phyloP scores from a whole-genome alignment of 2,113 vertebrate genomes.

The Baryphthengus martii region DNA sequence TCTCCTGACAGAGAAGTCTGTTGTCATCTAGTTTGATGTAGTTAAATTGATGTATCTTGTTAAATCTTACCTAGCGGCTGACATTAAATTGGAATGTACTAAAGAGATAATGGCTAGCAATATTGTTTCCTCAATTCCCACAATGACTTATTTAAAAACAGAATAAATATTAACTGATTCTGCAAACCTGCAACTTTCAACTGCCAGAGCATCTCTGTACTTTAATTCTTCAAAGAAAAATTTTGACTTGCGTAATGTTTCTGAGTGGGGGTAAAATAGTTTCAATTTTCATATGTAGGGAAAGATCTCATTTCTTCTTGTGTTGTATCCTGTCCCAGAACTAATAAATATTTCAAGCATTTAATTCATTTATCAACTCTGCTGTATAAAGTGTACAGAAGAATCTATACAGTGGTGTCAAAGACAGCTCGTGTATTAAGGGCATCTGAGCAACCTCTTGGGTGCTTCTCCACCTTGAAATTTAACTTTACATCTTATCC shows the following conservation, averaged over 20 bases:
- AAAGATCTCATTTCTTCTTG: constrained; percentile 27
- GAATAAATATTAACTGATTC: constrained; percentile 15
- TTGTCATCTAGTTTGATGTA: constrained; percentile 21
- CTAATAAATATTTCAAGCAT: constrained; percentile 64
- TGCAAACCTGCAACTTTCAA: constrained; percentile 24
- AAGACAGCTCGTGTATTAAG: background rate
- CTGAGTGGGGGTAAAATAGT: background rate
- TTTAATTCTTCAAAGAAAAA: constrained; percentile 51
- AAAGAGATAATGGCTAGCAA: constrained; percentile 30
- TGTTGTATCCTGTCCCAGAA: constrained; percentile 6
- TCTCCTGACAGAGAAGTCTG: background rate
- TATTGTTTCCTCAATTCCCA: background rate
- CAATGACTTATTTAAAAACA: constrained; percentile 15
- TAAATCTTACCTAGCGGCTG: constrained; percentile 25
- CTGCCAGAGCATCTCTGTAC: background rate
- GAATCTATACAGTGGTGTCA: background rate
- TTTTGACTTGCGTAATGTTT: background rate
- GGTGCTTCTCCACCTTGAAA: constrained; percentile 43
- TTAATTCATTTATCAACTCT: constrained; percentile 58
- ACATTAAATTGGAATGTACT: constrained; percentile 14
- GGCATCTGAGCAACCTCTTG: background rate
- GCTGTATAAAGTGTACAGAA: background rate
- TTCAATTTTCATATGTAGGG: constrained; percentile 32
- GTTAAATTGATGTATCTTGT: constrained; percentile 23
- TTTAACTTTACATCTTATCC: constrained; percentile 45